A percentile compares a stretch with the other conserved stretches of the same genome.
These are phyloP conservation scores for Huso huso DNA, from an alignment of 2,797 vertebrate genomes.

Conservation along the genomic window DNA sequence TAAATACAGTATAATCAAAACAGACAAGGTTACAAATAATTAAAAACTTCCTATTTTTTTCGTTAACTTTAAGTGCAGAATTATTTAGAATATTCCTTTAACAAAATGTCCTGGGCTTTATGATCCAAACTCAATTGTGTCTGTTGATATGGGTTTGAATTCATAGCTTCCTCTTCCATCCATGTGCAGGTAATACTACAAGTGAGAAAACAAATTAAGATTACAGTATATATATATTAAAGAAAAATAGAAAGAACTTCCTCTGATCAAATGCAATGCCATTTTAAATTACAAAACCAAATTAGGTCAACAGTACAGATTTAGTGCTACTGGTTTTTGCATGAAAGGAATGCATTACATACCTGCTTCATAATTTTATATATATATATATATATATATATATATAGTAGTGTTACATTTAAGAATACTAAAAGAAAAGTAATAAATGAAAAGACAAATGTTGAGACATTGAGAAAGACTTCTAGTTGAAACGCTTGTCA, in stretches of 20 bases:
- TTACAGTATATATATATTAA: too few species aligned
- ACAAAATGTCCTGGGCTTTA: constrained; percentile 41
- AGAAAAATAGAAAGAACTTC: too few species aligned
- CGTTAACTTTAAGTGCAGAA: constrained; percentile 38
- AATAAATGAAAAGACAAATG: too few species aligned
- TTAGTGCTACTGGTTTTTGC: too few species aligned
- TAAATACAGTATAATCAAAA: constrained; percentile 34
- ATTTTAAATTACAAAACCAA: too few species aligned
- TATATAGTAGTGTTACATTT: background rate
- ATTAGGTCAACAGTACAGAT: too few species aligned
- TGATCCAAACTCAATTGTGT: constrained; percentile 93
- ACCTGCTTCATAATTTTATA: background rate
- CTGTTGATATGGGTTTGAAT: constrained; percentile 91
- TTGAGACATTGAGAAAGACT: too few species aligned
- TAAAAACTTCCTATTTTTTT: constrained; percentile 57
- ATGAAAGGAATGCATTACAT: too few species aligned
- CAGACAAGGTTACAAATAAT: constrained; percentile 36
- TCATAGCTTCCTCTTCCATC: constrained; percentile 93
- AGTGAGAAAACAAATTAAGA: too few species aligned
- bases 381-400: constrained; percentile 2
- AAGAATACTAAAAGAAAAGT: too few species aligned
- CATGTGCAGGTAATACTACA: constrained; percentile 91
- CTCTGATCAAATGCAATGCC: too few species aligned
- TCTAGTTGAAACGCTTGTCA: too few species aligned
- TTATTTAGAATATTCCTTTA: constrained; percentile 27